Conservation (phyloP, 37 sponge, comb jelly and placozoan species). For the Aplysina aerophoba region DNA sequence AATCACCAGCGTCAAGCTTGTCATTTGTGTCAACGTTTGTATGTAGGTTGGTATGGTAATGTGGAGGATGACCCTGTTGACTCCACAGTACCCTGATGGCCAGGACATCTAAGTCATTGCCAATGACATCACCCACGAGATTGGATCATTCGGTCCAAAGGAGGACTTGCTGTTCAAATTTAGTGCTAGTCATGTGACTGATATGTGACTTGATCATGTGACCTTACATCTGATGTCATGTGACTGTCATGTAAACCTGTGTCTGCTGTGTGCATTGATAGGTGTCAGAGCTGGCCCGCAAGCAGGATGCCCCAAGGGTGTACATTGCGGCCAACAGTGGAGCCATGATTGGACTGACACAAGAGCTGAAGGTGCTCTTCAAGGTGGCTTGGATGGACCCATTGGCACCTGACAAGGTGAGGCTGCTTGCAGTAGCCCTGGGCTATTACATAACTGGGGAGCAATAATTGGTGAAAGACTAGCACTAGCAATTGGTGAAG, state of each 20-base stretch:
- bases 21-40: background rate
- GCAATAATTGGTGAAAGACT: no score
- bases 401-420: conserved; percentile 72
- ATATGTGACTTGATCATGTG: no score
- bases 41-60: conserved; percentile 94
- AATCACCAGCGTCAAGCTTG: no score
- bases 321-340: conserved; percentile 98
- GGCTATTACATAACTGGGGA: no score
- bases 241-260: no score
- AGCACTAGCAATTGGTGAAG: no score
- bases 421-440: no score
- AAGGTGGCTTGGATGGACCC: conserved; percentile 93
- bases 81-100: conserved; percentile 94
- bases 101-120: conserved; percentile 92
- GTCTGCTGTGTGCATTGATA: conserved; percentile 1
- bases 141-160: conserved; percentile 95
- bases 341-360: conserved; percentile 95
- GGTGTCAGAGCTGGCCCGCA: conserved; percentile 91
- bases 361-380: conserved; percentile 93
- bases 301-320: conserved; percentile 77
- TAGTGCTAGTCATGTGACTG: background rate
- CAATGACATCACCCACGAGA: conserved; percentile 95
- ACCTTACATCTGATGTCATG: no score
- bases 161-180: conserved; percentile 94
- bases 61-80: conserved; percentile 84